Conservation (phyloP, 1,140 invertebrate species). For the Leptinotarsa undecemlineata region DNA sequence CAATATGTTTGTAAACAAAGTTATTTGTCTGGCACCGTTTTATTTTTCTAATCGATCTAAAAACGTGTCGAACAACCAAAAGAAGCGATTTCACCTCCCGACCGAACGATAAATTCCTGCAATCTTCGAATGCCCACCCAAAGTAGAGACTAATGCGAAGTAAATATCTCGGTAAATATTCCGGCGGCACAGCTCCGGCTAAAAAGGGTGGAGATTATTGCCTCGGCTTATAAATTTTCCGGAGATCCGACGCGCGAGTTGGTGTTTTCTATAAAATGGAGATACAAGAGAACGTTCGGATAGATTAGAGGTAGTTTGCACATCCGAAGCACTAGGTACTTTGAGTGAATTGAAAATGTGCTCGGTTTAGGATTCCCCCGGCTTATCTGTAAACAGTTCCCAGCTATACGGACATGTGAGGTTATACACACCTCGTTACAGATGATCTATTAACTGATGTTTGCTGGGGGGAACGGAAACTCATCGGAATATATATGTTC, state of each 20-base stretch:
- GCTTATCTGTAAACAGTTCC: background rate
- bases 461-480: background rate
- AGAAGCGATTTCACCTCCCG: too few relatives aligned
- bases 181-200: too few relatives aligned
- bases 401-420: background rate
- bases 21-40: too few relatives aligned
- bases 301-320: background rate
- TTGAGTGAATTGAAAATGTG: background rate
- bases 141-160: too few relatives aligned
- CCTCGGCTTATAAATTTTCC: background rate
- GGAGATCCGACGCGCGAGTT: background rate
- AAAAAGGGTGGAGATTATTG: background rate
- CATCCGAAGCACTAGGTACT: background rate
- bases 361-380: background rate
- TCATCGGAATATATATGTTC: background rate
- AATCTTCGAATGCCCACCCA: too few relatives aligned
- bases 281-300: background rate
- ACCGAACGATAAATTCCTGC: too few relatives aligned
- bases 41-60: too few relatives aligned
- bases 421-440: background rate
- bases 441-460: background rate
- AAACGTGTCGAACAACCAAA: too few relatives aligned
- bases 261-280: conserved; percentile 8
- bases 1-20: too few relatives aligned
- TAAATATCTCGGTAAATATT: too few relatives aligned